Percentiles rank a stretch among this genome's conserved stretches.
These are phyloP conservation scores for Psittacara wagleri DNA, from an alignment of 2,113 vertebrate genomes.

Conservation along the genomic window DNA sequence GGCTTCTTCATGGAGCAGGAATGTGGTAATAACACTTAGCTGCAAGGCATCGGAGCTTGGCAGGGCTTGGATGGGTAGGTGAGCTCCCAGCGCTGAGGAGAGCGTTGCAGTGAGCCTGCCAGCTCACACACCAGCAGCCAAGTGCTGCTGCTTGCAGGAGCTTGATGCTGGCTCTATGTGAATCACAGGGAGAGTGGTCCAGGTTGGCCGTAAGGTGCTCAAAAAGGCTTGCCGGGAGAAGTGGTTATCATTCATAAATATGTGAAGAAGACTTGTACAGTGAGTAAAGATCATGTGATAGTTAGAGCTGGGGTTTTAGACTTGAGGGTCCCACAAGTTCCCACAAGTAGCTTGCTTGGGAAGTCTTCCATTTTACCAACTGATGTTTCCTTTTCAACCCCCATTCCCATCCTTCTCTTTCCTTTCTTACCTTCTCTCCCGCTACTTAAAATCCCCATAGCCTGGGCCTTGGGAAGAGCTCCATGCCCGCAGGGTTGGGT, in stretches of 20 bases:
- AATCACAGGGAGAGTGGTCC: background rate
- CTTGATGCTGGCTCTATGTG: background rate
- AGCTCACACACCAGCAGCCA: background rate
- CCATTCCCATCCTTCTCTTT: background rate
- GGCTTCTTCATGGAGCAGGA: background rate
- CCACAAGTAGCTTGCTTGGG: background rate
- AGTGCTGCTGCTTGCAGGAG: background rate
- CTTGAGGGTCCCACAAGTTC: background rate
- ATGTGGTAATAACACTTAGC: background rate
- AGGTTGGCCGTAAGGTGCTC: background rate
- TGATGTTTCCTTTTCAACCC: background rate
- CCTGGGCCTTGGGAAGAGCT: background rate
- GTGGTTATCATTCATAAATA: background rate
- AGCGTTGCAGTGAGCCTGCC: background rate
- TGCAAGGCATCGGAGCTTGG: background rate
- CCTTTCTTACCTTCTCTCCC: background rate
- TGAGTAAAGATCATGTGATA: background rate
- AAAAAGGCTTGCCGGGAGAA: background rate
- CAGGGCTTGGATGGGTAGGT: background rate
- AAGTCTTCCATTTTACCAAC: background rate
- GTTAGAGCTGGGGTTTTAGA: background rate
- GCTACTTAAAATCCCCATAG: background rate
- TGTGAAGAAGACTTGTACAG: background rate
- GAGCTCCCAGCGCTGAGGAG: background rate
- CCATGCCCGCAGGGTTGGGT: rapidly evolving